A percentile compares a stretch with the other conserved stretches of the same genome.
These are phyloP conservation scores for Drosophila kanapiae DNA, from an alignment of 1,140 invertebrate species.

Conservation along the genomic window DNA sequence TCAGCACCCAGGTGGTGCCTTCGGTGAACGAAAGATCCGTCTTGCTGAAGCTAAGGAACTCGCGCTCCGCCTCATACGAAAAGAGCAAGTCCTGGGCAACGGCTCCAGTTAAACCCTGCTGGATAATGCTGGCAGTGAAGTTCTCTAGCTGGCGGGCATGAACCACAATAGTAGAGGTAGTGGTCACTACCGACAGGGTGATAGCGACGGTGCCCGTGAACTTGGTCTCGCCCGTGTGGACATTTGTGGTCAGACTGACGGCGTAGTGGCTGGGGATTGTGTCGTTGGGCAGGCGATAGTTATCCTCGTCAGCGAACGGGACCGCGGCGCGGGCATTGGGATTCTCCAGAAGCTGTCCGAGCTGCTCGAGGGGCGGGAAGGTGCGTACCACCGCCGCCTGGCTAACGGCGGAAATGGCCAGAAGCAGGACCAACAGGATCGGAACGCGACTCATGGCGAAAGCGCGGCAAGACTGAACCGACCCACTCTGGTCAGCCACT, in stretches of 20 bases:
- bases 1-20: conserved; percentile 83
- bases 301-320: conserved; percentile 42
- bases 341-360: conserved; percentile 48
- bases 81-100: background rate
- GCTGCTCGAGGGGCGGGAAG: conserved; percentile 55
- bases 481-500: conserved; percentile 24
- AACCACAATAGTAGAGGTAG: conserved; percentile 85
- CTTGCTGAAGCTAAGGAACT: conserved; percentile 71
- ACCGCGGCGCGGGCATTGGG: conserved; percentile 45
- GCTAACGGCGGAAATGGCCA: conserved; percentile 33
- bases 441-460: conserved; percentile 61
- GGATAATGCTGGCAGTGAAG: conserved; percentile 48
- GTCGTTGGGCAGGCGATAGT: conserved; percentile 87
- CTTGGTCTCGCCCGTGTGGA: conserved; percentile 85
- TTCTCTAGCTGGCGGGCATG: conserved; percentile 84
- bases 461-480: conserved; percentile 57
- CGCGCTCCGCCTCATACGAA: conserved; percentile 46
- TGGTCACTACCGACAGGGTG: conserved; percentile 72
- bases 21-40: conserved; percentile 49
- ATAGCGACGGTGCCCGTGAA: conserved; percentile 88
- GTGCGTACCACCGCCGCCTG: conserved; percentile 55
- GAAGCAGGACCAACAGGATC: conserved; percentile 36
- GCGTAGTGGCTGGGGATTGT: conserved; percentile 88
- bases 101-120: background rate
- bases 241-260: conserved; percentile 87